These are phyloP conservation scores for Loris lydekkerianus DNA, from an alignment of 2,797 vertebrate species.

Conservation along the genomic window DNA sequence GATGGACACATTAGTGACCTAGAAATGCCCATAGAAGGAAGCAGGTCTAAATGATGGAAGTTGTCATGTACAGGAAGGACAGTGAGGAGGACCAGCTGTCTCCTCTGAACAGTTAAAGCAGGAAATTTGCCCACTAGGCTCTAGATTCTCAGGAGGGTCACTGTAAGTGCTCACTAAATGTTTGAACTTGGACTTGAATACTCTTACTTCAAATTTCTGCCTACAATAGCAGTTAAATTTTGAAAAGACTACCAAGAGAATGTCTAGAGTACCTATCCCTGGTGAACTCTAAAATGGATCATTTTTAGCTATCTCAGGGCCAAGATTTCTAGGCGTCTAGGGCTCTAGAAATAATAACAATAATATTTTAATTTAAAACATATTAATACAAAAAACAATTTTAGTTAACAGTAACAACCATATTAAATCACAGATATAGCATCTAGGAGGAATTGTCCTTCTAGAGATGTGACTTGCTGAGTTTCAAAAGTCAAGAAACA, in stretches of 20 bases:
- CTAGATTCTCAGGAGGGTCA: not conserved
- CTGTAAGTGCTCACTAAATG: not conserved
- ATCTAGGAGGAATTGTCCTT: not conserved
- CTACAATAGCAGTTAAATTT: not conserved
- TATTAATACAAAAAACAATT: not conserved
- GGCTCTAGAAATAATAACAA: not conserved
- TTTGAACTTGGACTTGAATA: slow-evolving; percentile 33
- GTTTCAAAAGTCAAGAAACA: slow-evolving; percentile 50
- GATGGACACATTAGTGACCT: slow-evolving; percentile 83
- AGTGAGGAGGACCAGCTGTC: not conserved
- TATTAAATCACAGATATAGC: not conserved
- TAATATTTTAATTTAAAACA: slow-evolving; percentile 46
- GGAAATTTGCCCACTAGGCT: not conserved
- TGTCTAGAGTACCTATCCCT: not conserved
- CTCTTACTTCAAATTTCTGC: slow-evolving; percentile 34
- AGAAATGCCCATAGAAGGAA: slow-evolving; percentile 57
- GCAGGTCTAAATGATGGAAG: not conserved
- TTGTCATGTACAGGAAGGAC: not conserved
- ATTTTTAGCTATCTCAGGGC: not conserved
- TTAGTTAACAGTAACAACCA: not conserved
- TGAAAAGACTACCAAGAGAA: not conserved
- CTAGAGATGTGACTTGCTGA: slow-evolving; percentile 37
- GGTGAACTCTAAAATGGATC: not conserved
- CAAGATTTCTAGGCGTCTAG: not conserved
- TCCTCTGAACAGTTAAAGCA: not conserved